A percentile compares a stretch with the other conserved stretches of the same genome.
Evolutionary conservation across 2,888 invertebrate genomes (phyloP).

Genomic region (Pterostichus niger): DNA sequence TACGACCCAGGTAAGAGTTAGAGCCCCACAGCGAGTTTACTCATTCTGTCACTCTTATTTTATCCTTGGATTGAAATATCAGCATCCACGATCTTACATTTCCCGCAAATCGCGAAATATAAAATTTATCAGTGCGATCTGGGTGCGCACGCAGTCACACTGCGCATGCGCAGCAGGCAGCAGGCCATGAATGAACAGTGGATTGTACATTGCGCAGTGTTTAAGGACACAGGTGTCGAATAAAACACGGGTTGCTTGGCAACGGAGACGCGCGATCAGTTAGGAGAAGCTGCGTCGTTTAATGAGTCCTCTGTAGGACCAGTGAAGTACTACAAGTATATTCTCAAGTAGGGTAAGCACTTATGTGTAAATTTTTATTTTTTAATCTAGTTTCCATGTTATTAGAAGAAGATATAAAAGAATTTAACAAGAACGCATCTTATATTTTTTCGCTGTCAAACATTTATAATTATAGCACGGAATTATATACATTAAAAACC

Average conservation of each 20-base stretch:
- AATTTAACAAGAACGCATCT: too few relatives aligned
- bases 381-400: too few relatives aligned
- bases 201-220: neutral
- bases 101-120: slow-evolving; percentile 30
- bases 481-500: too few relatives aligned
- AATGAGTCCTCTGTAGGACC: neutral
- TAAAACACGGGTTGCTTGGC: neutral
- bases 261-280: neutral
- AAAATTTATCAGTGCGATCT: slow-evolving; percentile 29
- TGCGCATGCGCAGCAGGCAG: slow-evolving; percentile 21
- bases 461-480: too few relatives aligned
- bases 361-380: too few relatives aligned
- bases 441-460: too few relatives aligned
- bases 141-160: neutral
- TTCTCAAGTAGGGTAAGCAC: too few relatives aligned
- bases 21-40: neutral
- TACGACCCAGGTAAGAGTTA: slow-evolving; percentile 1
- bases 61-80: slow-evolving; percentile 34
- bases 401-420: too few relatives aligned
- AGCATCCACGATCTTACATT: slow-evolving; percentile 12
- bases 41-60: slow-evolving; percentile 28
- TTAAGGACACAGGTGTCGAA: slow-evolving; percentile 4
- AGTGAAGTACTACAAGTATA: too few relatives aligned
- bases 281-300: neutral
- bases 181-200: slow-evolving; percentile 36